Evolutionary conservation across 2,113 vertebrate genomes (phyloP).

Genomic region (Chaetodon trifascialis): DNA sequence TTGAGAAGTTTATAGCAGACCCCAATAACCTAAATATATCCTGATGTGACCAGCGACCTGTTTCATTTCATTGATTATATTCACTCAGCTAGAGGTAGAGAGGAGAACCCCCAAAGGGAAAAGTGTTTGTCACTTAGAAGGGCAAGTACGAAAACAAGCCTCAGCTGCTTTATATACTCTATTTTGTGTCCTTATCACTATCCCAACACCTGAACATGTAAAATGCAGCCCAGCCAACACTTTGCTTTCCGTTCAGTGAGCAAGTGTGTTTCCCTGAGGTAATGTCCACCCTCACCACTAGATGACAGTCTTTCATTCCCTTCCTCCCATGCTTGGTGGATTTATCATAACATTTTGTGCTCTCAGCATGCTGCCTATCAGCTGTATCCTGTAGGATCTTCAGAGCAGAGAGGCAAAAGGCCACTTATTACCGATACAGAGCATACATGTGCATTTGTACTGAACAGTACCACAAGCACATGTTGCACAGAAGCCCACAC

Average conservation of each 20-base stretch:
- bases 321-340: slow-evolving; percentile 16
- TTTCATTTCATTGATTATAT: not conserved
- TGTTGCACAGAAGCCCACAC: slow-evolving; percentile 28
- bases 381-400: not conserved
- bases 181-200: not conserved
- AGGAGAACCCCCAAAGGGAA: not conserved
- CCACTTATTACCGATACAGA: not conserved
- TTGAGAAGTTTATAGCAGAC: not conserved
- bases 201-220: not conserved
- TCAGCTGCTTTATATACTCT: not conserved
- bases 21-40: not conserved
- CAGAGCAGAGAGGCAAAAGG: slow-evolving; percentile 5
- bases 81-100: not conserved
- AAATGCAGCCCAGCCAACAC: not conserved
- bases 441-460: too few species aligned
- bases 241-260: not conserved
- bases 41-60: not conserved
- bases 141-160: too few species aligned
- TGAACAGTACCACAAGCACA: not conserved
- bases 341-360: slow-evolving; percentile 6
- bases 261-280: not conserved
- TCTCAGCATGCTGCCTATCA: slow-evolving; percentile 7
- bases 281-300: slow-evolving; percentile 60
- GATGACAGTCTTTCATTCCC: slow-evolving; percentile 71
- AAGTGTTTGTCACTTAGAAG: not conserved